Base-by-base conservation (phyloP, 2,888 invertebrate genomes). In the Leistus spinibarbis region DNA sequence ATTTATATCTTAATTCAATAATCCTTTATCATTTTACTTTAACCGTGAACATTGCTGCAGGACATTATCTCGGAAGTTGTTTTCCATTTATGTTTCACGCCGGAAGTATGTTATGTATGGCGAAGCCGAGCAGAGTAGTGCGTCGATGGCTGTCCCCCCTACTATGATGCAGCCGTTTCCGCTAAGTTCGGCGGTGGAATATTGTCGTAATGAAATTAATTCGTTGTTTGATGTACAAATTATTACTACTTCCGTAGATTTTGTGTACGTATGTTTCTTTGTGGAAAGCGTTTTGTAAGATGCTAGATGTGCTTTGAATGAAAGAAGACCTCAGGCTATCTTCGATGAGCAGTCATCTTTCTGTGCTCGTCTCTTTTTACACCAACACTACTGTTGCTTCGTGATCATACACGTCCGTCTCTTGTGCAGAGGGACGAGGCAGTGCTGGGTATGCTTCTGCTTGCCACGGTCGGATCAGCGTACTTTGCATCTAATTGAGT, bases 401-500 rank as follows among this genome's bases (percentile, higher is more conserved):
- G 16, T 19, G 4, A 57, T 7, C 17, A n/a, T 57, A 4, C n/a
- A n/a, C 4, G 60, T 60, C 60, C 10, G 19, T 19, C 60, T 60
- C 3, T 60, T 19, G 9, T 60, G 22, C 60, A 22, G 20, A 60
- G 10, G 5, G 54, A 13, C 7, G 54, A 54, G 2, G n/a, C n/a
- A n/a, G 2, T 54, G 19, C 60, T 19, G 20, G 7, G 7, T 24
- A 24, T 24, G 24, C 24, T 24, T 24, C 24, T 27, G 65, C 65
- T n/a, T 68, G 27, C 68, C 7, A 22, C 60, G 69, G 16, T 40
- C 69, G 69, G 69, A 69, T 72, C 72, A 66, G 72, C 66, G 72
- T 72, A 72, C 72, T 72, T 72, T 78, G 78, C 79, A 79, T 80
- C 79, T 80, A 80, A 80, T 80, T 79, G 79, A 80, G 78, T 80